Conservation (phyloP, 2,888 invertebrate genomes). For the Leptopterna dolabrata region DNA sequence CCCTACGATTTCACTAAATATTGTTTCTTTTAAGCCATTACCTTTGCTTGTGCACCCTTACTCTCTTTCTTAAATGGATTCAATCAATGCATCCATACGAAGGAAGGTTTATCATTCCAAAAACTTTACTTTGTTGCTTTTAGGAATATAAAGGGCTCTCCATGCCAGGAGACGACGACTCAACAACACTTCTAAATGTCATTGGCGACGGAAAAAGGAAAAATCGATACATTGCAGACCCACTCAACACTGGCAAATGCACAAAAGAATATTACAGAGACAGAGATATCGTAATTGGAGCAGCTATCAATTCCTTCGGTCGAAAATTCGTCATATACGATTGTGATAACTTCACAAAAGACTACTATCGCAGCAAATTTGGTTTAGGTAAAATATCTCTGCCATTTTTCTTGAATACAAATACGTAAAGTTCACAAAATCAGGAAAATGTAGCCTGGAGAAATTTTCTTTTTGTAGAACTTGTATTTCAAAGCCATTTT, state of each 20-base stretch:
- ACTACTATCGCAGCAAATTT: constrained; percentile 81
- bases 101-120: no score
- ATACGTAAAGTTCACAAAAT: background rate
- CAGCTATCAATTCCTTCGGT: constrained; percentile 83
- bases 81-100: no score
- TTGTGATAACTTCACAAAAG: constrained; percentile 87
- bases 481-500: no score
- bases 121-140: background rate
- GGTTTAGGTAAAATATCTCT: constrained; percentile 69
- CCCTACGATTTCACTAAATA: no score
- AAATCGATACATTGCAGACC: constrained; percentile 72
- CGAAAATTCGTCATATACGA: constrained; percentile 83
- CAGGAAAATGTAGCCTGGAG: no score
- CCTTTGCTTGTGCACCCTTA: no score
- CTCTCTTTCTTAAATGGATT: no score
- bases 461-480: no score
- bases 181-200: constrained; percentile 74
- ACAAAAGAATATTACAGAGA: constrained; percentile 69
- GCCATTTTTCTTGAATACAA: background rate
- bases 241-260: constrained; percentile 69
- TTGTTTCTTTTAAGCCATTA: no score
- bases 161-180: constrained; percentile 70
- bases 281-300: constrained; percentile 84
- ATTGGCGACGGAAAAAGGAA: constrained; percentile 70
- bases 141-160: constrained; percentile 64